Percentiles rank a stretch among this genome's conserved stretches.
Conservation (phyloP, 2,888 invertebrate genomes). For the Heteromyza rotundicornis region DNA sequence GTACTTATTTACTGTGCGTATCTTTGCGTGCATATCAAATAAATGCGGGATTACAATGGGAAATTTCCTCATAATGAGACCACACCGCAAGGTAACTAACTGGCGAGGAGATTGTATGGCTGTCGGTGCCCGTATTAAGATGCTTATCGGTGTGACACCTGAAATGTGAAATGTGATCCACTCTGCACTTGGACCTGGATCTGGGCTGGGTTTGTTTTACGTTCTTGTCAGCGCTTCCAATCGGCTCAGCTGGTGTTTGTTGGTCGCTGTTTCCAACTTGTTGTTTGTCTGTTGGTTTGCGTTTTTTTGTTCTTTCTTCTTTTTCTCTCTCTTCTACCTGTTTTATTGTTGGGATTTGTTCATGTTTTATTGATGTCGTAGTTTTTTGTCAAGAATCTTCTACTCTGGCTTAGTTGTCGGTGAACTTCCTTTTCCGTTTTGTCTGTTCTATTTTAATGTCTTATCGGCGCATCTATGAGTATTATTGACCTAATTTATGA, state of each 20-base stretch:
- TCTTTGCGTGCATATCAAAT: conserved; percentile 48
- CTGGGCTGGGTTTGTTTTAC: conserved; percentile 1
- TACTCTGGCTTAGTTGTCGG: no score
- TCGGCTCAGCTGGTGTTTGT: not conserved
- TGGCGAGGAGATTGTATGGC: conserved; percentile 20
- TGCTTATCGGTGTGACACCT: conserved; percentile 60
- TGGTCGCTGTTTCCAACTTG: not conserved
- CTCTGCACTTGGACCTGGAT: not conserved
- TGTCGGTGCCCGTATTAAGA: conserved; percentile 48
- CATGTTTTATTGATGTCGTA: not conserved
- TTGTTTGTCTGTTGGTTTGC: not conserved
- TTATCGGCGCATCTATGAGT: not conserved
- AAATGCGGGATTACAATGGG: conserved; percentile 55
- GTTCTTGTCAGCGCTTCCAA: not conserved
- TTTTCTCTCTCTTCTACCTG: not conserved
- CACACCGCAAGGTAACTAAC: conserved; percentile 23
- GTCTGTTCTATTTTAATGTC: not conserved
- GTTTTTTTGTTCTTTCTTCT: not conserved
- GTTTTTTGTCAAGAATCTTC: no score
- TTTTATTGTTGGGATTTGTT: conserved; percentile 1
- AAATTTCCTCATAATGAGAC: conserved; percentile 53
- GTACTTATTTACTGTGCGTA: conserved; percentile 32
- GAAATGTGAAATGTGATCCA: conserved; percentile 59
- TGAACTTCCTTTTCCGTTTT: conserved; percentile 2
- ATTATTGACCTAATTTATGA: conserved; percentile 3